Base-by-base conservation (phyloP, 1,140 invertebrate species). In the Euglossa dilemma region DNA sequence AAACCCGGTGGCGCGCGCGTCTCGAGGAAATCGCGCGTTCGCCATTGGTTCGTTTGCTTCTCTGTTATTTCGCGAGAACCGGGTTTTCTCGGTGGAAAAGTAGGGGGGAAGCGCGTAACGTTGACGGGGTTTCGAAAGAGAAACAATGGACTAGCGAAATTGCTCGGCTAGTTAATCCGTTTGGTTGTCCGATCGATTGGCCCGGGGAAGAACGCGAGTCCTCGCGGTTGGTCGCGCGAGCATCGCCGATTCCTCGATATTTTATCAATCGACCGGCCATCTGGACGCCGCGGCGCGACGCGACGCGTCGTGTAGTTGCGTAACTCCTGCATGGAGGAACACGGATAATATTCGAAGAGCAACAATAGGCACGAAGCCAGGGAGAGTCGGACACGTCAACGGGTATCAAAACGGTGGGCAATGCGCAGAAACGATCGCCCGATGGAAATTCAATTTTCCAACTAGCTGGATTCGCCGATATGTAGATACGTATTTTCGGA, bases 401-500 rank as follows among this genome's bases (percentile, higher is more conserved):
- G 72, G 80, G 72, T 86, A 85, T 87, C 85, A 87, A 85, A 87
- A 87, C 85, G 85, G 56, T 85, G 82, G 83, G 77, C 85, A 86
- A 87, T 86, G 86, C 85, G 85, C 85, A 59, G 74, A 50, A 86
- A 87, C 85, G 85, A 87, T 86, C 85, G 82, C 77, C 56, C 85
- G 74, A 88, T 88, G 84, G 86, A 84, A 88, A 88, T 88, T 88
- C 87, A 88, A 88, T 88, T 88, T 87, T 87, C 87, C 83, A 64
- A 85, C 79, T 80, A 80, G 79, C 70, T 25, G 70, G 70, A 54
- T n/a, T 80, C 79, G 79, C 64, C 79, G 59, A 73, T 73, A 73
- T 45, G 78, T 80, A 73, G 69, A 80, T 80, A 71, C 79, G 79
- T 73, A 74, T 80, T 74, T 80, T 80, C 36, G 70, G 79, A 80